These are phyloP conservation scores for Furnarius figulus DNA, from an alignment of 2,113 vertebrate species.

Conservation along the genomic window DNA sequence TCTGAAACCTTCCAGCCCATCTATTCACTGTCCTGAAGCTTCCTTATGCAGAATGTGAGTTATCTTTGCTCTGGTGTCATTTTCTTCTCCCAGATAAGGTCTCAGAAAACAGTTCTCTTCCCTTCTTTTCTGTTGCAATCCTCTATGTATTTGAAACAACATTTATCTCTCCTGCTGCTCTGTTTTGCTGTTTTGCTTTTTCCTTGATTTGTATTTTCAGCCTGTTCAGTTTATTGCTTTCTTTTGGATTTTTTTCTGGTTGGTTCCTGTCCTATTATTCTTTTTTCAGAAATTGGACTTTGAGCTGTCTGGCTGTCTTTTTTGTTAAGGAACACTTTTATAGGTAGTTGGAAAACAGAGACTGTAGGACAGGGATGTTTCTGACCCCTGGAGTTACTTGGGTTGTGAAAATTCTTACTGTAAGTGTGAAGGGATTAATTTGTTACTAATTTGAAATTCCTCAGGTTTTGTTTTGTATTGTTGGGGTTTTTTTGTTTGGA, in stretches of 20 bases:
- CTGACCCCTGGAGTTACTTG: neutral
- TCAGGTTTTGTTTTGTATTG: neutral
- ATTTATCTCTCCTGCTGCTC: neutral
- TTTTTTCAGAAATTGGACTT: neutral
- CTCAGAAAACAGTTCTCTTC: neutral
- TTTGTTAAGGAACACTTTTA: neutral
- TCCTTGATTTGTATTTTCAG: neutral
- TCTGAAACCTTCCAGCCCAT: neutral
- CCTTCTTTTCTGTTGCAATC: neutral
- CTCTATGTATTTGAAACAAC: neutral
- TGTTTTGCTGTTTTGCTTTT: neutral
- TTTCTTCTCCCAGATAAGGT: neutral
- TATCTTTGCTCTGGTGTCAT: neutral
- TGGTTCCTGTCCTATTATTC: neutral
- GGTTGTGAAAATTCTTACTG: neutral
- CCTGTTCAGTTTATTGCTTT: neutral
- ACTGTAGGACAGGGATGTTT: neutral
- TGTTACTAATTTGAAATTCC: neutral
- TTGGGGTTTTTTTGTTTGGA: neutral
- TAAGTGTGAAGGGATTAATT: neutral
- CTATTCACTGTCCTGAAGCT: neutral
- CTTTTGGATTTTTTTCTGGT: neutral
- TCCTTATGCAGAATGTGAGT: neutral
- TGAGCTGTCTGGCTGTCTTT: neutral
- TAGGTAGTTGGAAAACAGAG: neutral